These are phyloP conservation scores for Pangasius krempfi DNA, from an alignment of 2,797 vertebrate genomes.

Conservation along the genomic window DNA sequence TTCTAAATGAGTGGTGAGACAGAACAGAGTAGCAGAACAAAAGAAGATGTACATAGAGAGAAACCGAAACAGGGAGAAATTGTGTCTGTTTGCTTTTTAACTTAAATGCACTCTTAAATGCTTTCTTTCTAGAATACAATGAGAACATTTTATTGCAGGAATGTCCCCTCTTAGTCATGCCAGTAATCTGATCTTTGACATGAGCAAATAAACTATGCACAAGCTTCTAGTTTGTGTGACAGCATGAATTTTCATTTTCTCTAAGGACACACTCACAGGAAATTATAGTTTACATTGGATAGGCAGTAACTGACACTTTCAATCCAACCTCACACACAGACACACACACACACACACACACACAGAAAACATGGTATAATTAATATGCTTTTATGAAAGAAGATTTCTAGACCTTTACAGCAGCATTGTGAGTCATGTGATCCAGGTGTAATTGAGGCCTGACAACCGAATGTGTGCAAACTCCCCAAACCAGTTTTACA, in stretches of 20 bases:
- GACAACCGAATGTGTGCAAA: conserved; percentile 46
- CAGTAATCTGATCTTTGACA: conserved; percentile 20
- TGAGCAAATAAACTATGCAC: conserved; percentile 11
- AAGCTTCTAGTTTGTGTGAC: background rate
- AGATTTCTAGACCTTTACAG: background rate
- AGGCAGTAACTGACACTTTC: background rate
- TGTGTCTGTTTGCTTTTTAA: background rate
- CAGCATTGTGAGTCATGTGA: background rate
- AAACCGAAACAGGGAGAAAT: background rate
- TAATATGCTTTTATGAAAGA: background rate
- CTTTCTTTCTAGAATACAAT: background rate
- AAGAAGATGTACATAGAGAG: background rate
- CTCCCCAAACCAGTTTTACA: conserved; percentile 56
- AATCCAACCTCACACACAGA: background rate
- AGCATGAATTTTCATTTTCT: background rate
- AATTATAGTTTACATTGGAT: conserved; percentile 38
- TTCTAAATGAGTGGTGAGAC: conserved; percentile 46
- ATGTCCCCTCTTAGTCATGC: background rate
- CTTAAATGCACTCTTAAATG: background rate
- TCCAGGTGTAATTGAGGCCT: conserved; percentile 6
- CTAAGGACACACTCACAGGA: background rate
- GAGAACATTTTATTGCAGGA: background rate
- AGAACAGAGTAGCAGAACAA: conserved; percentile 41
- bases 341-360: no score
- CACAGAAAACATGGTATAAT: no score